Percentiles rank a stretch among this genome's conserved stretches.
phyloP scores from a whole-genome alignment of 1,140 invertebrate genomes.

The Drosophila sturtevanti region DNA sequence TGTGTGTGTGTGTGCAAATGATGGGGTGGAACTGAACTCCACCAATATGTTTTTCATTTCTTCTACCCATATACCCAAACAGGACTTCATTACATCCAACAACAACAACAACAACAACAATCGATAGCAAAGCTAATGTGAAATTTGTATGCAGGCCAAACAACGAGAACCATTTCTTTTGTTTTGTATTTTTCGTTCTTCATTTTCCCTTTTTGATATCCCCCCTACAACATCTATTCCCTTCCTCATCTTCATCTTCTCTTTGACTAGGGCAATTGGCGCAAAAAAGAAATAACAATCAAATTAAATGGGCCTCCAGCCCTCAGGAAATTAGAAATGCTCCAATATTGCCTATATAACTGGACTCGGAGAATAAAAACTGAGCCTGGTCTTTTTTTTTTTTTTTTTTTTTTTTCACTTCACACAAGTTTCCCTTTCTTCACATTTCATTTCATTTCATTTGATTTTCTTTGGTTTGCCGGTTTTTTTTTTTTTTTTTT shows the following conservation, averaged over 20 bases:
- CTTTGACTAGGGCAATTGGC: slow-evolving; percentile 48
- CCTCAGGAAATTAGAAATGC: slow-evolving; percentile 68
- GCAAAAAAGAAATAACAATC: slow-evolving; percentile 67
- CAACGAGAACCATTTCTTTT: slow-evolving; percentile 67
- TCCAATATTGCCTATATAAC: slow-evolving; percentile 25
- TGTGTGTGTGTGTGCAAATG: background rate
- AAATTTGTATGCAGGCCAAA: slow-evolving; percentile 76
- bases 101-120: slow-evolving; percentile 20
- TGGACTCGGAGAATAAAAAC: background rate
- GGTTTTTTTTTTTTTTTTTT: slow-evolving; percentile 50
- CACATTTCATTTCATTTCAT: slow-evolving; percentile 44
- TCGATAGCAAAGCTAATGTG: slow-evolving; percentile 58
- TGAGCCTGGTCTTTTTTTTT: background rate
- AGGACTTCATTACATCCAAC: slow-evolving; percentile 51
- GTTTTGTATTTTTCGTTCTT: slow-evolving; percentile 46
- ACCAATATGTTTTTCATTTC: slow-evolving; percentile 67
- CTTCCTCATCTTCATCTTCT: background rate
- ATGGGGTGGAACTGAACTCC: slow-evolving; percentile 2
- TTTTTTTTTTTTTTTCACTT: too few relatives aligned
- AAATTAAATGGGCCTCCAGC: slow-evolving; percentile 64
- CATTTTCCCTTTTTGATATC: background rate
- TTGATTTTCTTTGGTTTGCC: too few relatives aligned
- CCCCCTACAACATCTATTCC: slow-evolving; percentile 1
- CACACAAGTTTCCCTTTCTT: background rate
- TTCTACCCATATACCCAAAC: slow-evolving; percentile 21